Conservation (phyloP, 2,113 vertebrate genomes). For the Peromyscus maniculatus region DNA sequence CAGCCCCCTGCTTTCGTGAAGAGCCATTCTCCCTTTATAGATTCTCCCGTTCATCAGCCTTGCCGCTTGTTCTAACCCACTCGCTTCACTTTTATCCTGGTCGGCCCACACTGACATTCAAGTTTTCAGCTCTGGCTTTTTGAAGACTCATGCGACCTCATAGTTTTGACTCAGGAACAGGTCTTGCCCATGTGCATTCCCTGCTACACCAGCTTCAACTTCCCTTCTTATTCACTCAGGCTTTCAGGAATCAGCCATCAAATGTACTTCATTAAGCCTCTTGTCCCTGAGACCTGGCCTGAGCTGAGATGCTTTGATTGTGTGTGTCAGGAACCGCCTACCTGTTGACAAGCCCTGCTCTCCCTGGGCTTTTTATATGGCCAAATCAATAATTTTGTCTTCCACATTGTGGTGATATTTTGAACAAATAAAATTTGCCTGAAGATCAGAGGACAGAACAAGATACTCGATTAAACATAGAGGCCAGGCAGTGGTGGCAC, state of each 20-base stretch:
- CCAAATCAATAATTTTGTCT: background rate
- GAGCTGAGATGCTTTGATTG: background rate
- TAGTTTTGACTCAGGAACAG: background rate
- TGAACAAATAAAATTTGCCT: no score
- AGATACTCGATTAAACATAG: no score
- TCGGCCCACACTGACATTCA: background rate
- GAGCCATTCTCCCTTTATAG: background rate
- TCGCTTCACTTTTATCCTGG: background rate
- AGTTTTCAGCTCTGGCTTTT: background rate
- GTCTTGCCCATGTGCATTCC: background rate
- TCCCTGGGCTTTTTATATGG: background rate
- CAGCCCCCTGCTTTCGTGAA: background rate
- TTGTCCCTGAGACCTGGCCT: background rate
- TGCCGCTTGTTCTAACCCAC: background rate
- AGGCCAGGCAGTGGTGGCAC: no score
- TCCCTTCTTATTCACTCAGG: background rate
- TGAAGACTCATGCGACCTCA: background rate
- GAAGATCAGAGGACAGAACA: no score
- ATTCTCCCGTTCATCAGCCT: background rate
- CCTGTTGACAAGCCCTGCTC: background rate
- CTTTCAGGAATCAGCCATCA: background rate
- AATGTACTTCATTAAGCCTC: background rate
- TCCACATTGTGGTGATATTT: background rate
- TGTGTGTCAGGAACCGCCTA: background rate
- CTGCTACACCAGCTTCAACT: background rate